A percentile compares a stretch with the other conserved stretches of the same genome.
These are phyloP conservation scores for Eurois occulta DNA, from an alignment of 2,888 invertebrate species.

Conservation along the genomic window DNA sequence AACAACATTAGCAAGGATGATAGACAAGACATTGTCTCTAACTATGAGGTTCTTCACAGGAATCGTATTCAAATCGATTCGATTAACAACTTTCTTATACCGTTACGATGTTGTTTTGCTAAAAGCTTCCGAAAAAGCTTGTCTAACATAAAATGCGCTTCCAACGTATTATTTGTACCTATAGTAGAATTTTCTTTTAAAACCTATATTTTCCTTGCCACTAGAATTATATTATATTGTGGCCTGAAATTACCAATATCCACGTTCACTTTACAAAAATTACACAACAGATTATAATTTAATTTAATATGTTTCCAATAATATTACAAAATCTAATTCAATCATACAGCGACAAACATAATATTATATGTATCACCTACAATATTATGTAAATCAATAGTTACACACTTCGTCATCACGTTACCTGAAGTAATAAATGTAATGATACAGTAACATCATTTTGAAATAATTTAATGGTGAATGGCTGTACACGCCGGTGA, in stretches of 20 bases:
- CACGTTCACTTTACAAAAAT: not conserved
- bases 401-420: conserved; percentile 3
- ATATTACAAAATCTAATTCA: conserved; percentile 21
- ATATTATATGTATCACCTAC: not conserved
- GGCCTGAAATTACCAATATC: not conserved
- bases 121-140: not conserved
- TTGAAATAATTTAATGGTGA: conserved; percentile 30
- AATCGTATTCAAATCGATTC: not conserved
- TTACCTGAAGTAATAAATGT: not conserved
- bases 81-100: not conserved
- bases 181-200: not conserved
- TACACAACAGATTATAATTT: not conserved
- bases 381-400: conserved; percentile 48
- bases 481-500: not conserved
- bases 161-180: not conserved
- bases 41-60: not conserved
- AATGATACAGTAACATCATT: conserved; percentile 48
- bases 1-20: not conserved
- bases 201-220: not conserved
- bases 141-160: not conserved
- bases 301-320: not conserved
- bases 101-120: not conserved
- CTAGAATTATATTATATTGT: too few species aligned
- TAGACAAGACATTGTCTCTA: not conserved
- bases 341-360: conserved; percentile 1